Conservation (phyloP, 2,113 vertebrate genomes). For the Peromyscus maniculatus region DNA sequence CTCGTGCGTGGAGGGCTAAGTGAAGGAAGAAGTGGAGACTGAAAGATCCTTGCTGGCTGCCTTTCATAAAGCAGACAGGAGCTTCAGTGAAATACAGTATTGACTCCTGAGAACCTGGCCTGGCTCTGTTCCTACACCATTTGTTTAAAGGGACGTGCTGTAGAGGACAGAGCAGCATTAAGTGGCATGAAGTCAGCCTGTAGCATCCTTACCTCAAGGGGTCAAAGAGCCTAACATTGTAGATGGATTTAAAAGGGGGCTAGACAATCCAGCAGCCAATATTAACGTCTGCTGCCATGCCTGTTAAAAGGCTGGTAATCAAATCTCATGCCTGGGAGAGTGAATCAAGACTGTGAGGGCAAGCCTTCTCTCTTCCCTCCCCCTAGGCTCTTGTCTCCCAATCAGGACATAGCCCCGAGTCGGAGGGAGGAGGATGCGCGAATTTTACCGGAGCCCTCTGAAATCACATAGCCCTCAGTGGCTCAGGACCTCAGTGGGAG, state of each 20-base stretch:
- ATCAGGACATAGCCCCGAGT: background rate
- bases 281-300: conserved; percentile 65
- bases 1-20: background rate
- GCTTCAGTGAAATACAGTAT: background rate
- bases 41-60: background rate
- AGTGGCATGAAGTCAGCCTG: conserved; percentile 64
- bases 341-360: background rate
- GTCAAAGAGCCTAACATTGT: conserved; percentile 67
- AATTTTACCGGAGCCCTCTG: background rate
- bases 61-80: conserved; percentile 26
- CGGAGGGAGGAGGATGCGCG: background rate
- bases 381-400: background rate
- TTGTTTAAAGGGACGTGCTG: background rate
- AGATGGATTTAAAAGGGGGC: conserved; percentile 64
- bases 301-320: conserved; percentile 80
- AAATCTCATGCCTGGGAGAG: conserved; percentile 78
- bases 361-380: background rate
- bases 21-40: background rate
- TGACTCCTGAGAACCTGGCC: background rate
- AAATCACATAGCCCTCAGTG: background rate
- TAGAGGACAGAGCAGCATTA: background rate
- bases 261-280: conserved; percentile 64
- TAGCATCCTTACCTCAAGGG: conserved; percentile 40
- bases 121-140: conserved; percentile 42
- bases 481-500: background rate